A percentile compares a stretch with the other conserved stretches of the same genome.
Conservation (phyloP, 2,888 invertebrate genomes). For the Caenorhabditis zanzibari region DNA sequence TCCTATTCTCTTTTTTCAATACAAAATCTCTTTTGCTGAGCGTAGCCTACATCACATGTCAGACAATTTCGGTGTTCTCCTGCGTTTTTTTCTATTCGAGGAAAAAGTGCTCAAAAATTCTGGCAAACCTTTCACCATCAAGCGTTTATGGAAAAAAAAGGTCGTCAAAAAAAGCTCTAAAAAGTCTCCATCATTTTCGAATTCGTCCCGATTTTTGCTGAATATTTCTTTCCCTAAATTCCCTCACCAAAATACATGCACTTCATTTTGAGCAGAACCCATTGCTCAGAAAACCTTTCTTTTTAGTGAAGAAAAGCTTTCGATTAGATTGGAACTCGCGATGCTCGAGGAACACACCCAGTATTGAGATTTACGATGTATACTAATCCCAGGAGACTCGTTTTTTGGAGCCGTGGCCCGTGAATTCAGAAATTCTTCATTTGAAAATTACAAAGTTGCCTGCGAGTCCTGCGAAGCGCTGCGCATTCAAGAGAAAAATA, state of each 20-base stretch:
- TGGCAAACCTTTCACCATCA: background rate
- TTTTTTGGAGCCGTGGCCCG: background rate
- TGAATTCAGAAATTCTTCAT: too few relatives aligned
- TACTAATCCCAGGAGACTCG: slow-evolving; percentile 17
- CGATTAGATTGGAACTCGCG: too few relatives aligned
- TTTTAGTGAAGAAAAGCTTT: too few relatives aligned
- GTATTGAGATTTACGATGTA: background rate
- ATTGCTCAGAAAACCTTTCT: too few relatives aligned
- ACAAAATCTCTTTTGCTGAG: slow-evolving; percentile 11
- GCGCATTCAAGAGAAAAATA: too few relatives aligned
- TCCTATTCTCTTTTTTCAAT: background rate
- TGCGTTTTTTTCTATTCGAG: background rate
- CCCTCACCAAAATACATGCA: too few relatives aligned
- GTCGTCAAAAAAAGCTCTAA: slow-evolving; percentile 1
- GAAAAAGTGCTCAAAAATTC: slow-evolving; percentile 18
- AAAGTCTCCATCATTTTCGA: background rate
- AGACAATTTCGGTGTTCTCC: slow-evolving; percentile 15
- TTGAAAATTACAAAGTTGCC: too few relatives aligned
- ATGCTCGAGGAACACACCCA: too few relatives aligned
- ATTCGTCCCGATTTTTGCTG: background rate
- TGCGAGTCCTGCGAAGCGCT: too few relatives aligned
- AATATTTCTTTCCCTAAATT: too few relatives aligned
- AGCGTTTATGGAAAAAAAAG: slow-evolving; percentile 12
- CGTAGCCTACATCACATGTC: slow-evolving; percentile 8
- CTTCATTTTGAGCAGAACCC: too few relatives aligned